A percentile compares a stretch with the other conserved stretches of the same genome.
Conservation (phyloP, 2,113 vertebrate genomes). For the Toxostoma redivivum region DNA sequence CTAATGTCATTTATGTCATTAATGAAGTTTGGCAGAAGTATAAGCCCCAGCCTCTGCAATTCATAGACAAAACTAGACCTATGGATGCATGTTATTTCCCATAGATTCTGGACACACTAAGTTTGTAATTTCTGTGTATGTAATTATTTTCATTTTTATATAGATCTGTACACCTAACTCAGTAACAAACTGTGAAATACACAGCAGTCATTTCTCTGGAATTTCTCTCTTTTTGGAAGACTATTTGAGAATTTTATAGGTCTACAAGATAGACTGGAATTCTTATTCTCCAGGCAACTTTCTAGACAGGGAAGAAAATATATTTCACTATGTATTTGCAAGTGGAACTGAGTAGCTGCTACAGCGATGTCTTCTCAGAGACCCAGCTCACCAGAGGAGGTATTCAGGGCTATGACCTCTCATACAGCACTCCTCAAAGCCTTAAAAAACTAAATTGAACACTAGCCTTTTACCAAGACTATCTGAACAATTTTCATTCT, state of each 20-base stretch:
- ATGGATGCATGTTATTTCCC: not conserved
- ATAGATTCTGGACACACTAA: not conserved
- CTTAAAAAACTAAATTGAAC: not conserved
- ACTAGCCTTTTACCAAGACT: not conserved
- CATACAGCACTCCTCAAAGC: not conserved
- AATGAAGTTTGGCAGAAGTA: not conserved
- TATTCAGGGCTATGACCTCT: not conserved
- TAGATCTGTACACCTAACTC: not conserved
- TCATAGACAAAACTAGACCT: not conserved
- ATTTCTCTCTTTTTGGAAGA: not conserved
- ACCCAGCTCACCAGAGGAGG: not conserved
- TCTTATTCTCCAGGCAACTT: not conserved
- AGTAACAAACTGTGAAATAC: not conserved
- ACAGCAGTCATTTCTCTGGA: not conserved
- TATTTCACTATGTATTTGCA: not conserved
- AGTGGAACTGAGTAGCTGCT: not conserved
- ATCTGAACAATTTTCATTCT: not conserved
- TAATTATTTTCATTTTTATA: not conserved
- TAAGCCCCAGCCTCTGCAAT: not conserved
- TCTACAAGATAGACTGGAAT: not conserved
- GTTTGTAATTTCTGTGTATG: not conserved
- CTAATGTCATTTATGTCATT: not conserved
- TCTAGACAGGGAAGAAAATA: not conserved
- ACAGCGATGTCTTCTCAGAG: not conserved
- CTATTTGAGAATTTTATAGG: not conserved